Evolutionary conservation across 2,888 invertebrate genomes (phyloP).

Genomic region (Leucoptera coffeella): DNA sequence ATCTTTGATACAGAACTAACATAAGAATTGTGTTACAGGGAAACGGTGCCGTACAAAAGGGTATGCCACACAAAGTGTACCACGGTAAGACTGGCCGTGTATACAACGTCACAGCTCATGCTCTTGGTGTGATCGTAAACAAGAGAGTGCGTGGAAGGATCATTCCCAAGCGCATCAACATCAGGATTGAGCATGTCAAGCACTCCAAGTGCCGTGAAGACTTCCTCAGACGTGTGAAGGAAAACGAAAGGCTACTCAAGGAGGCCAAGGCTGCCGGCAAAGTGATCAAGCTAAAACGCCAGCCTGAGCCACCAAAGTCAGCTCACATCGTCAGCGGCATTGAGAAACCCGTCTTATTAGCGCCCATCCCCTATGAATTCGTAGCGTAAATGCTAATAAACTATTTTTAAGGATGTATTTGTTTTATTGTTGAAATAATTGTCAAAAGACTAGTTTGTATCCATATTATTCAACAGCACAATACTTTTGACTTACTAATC

Average conservation of each 20-base stretch:
- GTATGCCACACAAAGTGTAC: constrained; percentile 99
- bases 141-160: constrained; percentile 94
- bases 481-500: too few relatives aligned
- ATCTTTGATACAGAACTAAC: too few relatives aligned
- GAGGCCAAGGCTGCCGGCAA: constrained; percentile 79
- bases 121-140: constrained; percentile 97
- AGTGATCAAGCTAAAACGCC: constrained; percentile 66
- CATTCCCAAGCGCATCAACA: constrained; percentile 92
- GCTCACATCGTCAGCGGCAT: constrained; percentile 84
- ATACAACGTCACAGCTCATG: constrained; percentile 96
- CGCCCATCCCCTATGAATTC: constrained; percentile 97
- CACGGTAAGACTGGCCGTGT: constrained; percentile 98
- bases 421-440: constrained; percentile 10
- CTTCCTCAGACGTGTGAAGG: constrained; percentile 90
- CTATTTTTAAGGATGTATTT: constrained; percentile 24
- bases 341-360: constrained; percentile 72
- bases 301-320: constrained; percentile 79
- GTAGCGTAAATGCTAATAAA: constrained; percentile 76
- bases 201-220: constrained; percentile 98
- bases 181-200: constrained; percentile 94
- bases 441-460: too few relatives aligned
- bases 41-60: constrained; percentile 98
- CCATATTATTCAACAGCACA: too few relatives aligned
- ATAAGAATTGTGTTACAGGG: constrained; percentile 71
- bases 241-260: constrained; percentile 79